phyloP scores from a whole-genome alignment of 2,113 vertebrate genomes.

The Pluvialis apricaria region DNA sequence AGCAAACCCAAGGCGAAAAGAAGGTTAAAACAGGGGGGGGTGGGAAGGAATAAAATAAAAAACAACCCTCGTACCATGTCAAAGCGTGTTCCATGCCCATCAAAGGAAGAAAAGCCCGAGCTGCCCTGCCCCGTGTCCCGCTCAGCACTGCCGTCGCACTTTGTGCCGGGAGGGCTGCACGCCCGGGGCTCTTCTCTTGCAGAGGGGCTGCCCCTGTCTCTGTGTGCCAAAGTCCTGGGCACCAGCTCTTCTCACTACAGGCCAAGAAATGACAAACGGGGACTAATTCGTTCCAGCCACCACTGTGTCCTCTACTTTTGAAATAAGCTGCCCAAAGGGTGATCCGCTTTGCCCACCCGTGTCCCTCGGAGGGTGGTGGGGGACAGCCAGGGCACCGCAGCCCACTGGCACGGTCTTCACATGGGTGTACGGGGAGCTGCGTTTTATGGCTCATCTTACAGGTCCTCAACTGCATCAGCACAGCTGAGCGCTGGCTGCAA shows the following conservation, averaged over 20 bases:
- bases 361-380: not conserved
- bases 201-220: not conserved
- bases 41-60: not conserved
- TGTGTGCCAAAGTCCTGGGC: not conserved
- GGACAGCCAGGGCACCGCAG: fast-evolving
- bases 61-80: not conserved
- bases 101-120: constrained; percentile 26
- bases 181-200: not conserved
- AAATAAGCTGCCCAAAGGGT: not conserved
- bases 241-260: not conserved
- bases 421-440: fast-evolving
- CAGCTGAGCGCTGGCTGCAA: not conserved
- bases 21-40: not conserved
- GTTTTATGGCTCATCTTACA: not conserved
- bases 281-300: not conserved
- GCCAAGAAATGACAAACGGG: not conserved
- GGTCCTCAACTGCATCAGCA: not conserved
- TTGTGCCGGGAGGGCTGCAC: not conserved
- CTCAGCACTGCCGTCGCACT: not conserved
- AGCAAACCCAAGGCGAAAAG: not conserved
- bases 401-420: not conserved
- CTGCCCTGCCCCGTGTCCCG: not conserved
- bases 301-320: fast-evolving
- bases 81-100: constrained; percentile 7
- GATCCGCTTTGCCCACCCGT: fast-evolving